phyloP scores from a whole-genome alignment of 2,797 vertebrate genomes.

The Notoglanidium macrostoma region DNA sequence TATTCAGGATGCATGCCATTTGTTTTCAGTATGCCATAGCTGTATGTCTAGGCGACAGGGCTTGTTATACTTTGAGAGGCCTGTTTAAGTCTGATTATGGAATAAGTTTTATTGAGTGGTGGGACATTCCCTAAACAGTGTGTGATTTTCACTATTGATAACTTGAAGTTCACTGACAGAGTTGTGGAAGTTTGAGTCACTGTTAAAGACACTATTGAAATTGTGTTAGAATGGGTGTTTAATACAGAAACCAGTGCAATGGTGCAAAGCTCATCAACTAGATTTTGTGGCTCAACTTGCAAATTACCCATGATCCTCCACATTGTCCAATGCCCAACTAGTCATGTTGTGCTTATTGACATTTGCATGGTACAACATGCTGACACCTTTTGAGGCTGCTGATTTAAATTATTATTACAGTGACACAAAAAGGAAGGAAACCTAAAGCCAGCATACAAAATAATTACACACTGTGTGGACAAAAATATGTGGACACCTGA shows the following conservation, averaged over 20 bases:
- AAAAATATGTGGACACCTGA: not conserved
- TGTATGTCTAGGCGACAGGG: not conserved
- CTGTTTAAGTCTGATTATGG: not conserved
- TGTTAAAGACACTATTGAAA: not conserved
- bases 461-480: not conserved
- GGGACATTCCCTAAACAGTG: not conserved
- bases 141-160: not conserved
- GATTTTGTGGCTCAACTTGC: not conserved
- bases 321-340: not conserved
- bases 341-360: not conserved
- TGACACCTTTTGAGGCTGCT: not conserved
- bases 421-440: not conserved
- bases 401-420: not conserved
- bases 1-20: not conserved
- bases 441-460: not conserved
- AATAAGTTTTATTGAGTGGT: not conserved
- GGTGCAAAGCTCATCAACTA: too few species aligned
- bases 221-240: not conserved
- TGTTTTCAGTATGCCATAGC: not conserved
- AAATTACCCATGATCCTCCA: not conserved
- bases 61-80: not conserved
- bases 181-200: not conserved
- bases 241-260: not conserved
- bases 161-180: not conserved
- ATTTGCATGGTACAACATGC: not conserved